These are phyloP conservation scores for Todiramphus chloris DNA, from an alignment of 2,113 vertebrate species.

Conservation along the genomic window DNA sequence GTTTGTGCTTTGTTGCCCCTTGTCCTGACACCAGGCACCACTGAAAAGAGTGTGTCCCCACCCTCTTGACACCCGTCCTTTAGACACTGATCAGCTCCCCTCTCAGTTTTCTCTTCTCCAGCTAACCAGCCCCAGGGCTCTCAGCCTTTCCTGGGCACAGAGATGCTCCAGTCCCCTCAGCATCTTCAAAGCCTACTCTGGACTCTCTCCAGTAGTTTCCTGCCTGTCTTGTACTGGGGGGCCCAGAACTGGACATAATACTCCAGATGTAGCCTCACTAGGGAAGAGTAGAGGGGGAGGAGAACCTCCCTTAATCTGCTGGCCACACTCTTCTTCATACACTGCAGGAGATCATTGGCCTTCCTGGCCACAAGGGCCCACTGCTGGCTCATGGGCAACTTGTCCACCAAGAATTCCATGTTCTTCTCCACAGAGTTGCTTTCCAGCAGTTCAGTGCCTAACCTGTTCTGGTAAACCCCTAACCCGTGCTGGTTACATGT, in stretches of 20 bases:
- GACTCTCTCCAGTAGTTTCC: neutral
- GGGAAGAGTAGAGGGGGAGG: neutral
- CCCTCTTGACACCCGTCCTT: neutral
- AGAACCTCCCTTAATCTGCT: neutral
- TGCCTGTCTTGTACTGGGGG: neutral
- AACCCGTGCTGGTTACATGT: neutral
- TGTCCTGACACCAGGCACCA: too few species aligned
- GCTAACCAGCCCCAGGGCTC: neutral
- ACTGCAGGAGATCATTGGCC: neutral
- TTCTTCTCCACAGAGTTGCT: neutral
- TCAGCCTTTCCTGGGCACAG: neutral
- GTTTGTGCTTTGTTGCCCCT: too few species aligned
- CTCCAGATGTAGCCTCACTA: neutral
- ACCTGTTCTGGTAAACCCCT: neutral
- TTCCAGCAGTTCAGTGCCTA: neutral
- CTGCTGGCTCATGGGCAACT: neutral
- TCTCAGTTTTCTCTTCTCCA: too few species aligned
- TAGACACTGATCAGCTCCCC: neutral
- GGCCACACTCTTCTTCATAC: neutral
- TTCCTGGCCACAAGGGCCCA: neutral
- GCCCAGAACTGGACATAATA: neutral
- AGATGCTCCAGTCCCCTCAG: neutral
- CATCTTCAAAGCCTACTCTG: neutral
- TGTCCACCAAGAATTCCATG: neutral
- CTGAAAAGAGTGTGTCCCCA: neutral